Evolutionary conservation across 2,888 invertebrate genomes (phyloP).

Genomic region (Dolichomitus sp.): DNA sequence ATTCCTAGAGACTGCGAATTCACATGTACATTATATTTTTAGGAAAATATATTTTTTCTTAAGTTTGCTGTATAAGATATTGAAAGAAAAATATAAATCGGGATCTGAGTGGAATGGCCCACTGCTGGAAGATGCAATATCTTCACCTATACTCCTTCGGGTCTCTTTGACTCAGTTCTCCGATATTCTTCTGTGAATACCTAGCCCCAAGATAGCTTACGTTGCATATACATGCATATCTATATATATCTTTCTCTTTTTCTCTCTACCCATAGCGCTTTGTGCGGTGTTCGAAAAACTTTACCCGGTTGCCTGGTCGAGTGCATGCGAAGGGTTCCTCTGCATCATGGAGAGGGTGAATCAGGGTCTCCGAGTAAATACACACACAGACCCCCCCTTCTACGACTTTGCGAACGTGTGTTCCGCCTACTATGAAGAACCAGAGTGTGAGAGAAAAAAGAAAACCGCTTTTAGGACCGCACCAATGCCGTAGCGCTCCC

Average conservation of each 20-base stretch:
- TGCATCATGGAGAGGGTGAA: conserved; percentile 45
- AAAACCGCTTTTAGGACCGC: conserved; percentile 20
- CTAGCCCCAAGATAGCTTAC: background rate
- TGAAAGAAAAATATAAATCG: conserved; percentile 11
- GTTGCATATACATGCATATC: background rate
- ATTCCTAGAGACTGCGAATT: conserved; percentile 1
- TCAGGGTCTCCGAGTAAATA: conserved; percentile 24
- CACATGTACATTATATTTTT: background rate
- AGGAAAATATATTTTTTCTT: background rate
- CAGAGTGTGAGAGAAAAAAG: conserved; percentile 10
- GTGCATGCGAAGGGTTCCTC: conserved; percentile 38
- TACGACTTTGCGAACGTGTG: conserved; percentile 50
- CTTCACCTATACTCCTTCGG: background rate
- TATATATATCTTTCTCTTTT: background rate
- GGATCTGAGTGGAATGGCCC: conserved; percentile 21
- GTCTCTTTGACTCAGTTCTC: conserved; percentile 7
- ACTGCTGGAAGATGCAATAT: conserved; percentile 3
- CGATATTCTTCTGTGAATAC: background rate
- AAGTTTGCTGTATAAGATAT: background rate
- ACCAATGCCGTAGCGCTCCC: background rate
- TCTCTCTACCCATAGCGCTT: conserved; percentile 13
- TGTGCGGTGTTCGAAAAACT: conserved; percentile 44
- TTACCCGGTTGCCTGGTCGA: conserved; percentile 36
- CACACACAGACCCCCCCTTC: conserved; percentile 10
- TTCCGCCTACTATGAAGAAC: conserved; percentile 18